Evolutionary conservation across 1,140 invertebrate species (phyloP).

Genomic region (Nasonia longicornis): DNA sequence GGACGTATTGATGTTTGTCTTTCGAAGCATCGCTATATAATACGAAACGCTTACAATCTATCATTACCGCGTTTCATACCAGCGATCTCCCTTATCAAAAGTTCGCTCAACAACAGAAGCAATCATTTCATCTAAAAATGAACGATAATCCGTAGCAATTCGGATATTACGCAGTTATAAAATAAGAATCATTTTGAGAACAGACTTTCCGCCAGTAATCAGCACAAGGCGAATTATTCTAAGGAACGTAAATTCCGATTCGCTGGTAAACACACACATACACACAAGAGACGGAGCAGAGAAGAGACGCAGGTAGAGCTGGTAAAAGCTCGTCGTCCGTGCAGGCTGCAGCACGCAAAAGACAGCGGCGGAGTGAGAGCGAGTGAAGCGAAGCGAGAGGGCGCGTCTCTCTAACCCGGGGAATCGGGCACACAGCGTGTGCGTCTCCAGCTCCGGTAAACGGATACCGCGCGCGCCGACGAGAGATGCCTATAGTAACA

Average conservation of each 20-base stretch:
- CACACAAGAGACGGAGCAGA: not conserved
- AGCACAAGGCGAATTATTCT: too few species aligned
- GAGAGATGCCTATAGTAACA: slow-evolving; percentile 64
- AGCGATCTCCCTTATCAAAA: too few species aligned
- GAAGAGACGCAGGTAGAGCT: not conserved
- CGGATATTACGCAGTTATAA: too few species aligned
- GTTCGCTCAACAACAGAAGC: too few species aligned
- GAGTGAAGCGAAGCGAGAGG: not conserved
- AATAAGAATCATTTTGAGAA: too few species aligned
- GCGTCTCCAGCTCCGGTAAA: slow-evolving; percentile 54
- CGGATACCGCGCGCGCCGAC: slow-evolving; percentile 50
- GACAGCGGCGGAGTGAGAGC: not conserved
- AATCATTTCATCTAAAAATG: too few species aligned
- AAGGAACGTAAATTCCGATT: not conserved
- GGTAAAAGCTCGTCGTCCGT: not conserved
- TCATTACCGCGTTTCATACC: not conserved
- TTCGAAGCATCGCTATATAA: not conserved
- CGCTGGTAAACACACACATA: too few species aligned
- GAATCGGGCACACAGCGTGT: slow-evolving; percentile 32
- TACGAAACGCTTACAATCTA: not conserved
- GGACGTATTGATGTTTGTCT: not conserved
- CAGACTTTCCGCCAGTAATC: too few species aligned
- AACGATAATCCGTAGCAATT: too few species aligned
- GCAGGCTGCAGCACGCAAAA: not conserved
- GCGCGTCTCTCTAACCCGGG: slow-evolving; percentile 5